These are phyloP conservation scores for Metopolophium dirhodum DNA, from an alignment of 1,140 invertebrate species.

Conservation along the genomic window DNA sequence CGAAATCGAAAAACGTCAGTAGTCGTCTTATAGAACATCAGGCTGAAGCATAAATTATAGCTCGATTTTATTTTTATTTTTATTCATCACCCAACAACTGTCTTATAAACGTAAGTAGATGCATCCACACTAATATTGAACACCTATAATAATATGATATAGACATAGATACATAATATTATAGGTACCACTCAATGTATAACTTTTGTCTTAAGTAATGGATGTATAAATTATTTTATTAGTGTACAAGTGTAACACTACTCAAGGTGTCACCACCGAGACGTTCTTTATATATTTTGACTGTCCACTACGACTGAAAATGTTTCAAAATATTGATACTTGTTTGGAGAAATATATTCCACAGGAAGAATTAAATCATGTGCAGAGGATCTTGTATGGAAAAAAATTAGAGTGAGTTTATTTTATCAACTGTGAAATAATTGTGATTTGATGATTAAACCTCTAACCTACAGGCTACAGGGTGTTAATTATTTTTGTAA, in stretches of 20 bases:
- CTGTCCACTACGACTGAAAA: background rate
- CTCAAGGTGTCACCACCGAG: background rate
- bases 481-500: background rate
- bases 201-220: background rate
- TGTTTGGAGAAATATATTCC: slow-evolving; percentile 57
- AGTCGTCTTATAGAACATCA: background rate
- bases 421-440: background rate
- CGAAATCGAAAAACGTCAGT: background rate
- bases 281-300: background rate
- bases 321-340: slow-evolving; percentile 55
- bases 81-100: background rate
- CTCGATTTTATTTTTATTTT: background rate
- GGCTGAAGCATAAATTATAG: background rate
- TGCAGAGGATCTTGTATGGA: slow-evolving; percentile 59
- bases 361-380: slow-evolving; percentile 53
- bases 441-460: background rate
- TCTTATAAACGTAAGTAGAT: background rate
- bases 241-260: background rate
- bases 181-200: too few species aligned
- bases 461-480: background rate
- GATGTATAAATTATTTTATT: background rate
- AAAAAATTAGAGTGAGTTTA: slow-evolving; percentile 59
- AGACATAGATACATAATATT: too few species aligned
- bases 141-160: background rate
- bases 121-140: background rate